phyloP scores from a whole-genome alignment of 2,888 invertebrate genomes.

The Leucophora obtusa region DNA sequence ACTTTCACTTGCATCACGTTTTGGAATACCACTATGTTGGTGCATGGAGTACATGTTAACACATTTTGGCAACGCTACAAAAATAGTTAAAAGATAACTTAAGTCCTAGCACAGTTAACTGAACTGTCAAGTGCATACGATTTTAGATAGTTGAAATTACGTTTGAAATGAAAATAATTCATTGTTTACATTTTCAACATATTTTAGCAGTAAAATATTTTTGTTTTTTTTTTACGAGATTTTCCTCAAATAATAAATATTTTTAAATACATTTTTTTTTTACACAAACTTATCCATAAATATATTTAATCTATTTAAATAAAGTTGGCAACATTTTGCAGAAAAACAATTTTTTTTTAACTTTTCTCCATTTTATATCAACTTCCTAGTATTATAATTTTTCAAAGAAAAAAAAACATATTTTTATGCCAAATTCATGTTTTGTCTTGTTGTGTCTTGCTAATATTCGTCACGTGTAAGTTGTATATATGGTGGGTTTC shows the following conservation, averaged over 20 bases:
- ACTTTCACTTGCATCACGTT: neutral
- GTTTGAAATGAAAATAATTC: neutral
- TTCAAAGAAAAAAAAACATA: neutral
- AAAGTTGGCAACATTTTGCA: neutral
- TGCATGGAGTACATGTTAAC: neutral
- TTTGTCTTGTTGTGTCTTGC: neutral
- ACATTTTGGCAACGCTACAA: neutral
- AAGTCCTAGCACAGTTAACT: neutral
- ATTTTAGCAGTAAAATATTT: neutral
- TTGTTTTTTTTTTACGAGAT: neutral
- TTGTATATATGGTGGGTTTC: constrained; percentile 31
- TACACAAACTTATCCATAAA: neutral
- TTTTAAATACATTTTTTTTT: neutral
- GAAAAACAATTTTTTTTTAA: neutral
- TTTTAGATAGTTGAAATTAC: neutral
- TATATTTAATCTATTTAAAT: neutral
- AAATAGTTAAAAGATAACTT: neutral
- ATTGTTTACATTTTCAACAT: neutral
- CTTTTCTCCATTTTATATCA: neutral
- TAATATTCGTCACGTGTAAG: constrained; percentile 33
- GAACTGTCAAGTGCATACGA: neutral
- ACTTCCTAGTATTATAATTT: neutral
- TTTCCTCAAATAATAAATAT: neutral
- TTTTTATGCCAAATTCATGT: neutral
- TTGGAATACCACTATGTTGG: neutral